Conservation (phyloP, 2,888 invertebrate species). For the Linnaemya tessellans region DNA sequence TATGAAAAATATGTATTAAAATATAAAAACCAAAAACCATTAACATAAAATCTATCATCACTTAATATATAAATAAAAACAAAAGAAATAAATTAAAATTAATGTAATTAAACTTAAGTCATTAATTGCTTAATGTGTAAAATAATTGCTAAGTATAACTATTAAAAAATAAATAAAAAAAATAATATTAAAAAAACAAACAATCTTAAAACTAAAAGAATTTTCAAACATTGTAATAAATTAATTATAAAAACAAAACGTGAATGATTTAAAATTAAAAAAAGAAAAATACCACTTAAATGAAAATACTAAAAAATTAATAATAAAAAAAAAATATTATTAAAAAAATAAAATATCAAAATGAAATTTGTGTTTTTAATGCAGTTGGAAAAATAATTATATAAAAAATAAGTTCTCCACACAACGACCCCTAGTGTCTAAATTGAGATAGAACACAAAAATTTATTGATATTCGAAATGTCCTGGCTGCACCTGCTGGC, state of each 20-base stretch:
- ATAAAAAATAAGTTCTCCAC: no score
- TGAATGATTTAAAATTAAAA: slow-evolving; percentile 66
- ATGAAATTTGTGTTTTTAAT: neutral
- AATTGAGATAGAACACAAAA: no score
- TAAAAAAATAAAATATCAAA: slow-evolving; percentile 68
- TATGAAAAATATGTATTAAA: slow-evolving; percentile 77
- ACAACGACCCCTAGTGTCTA: no score
- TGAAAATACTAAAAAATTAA: slow-evolving; percentile 62
- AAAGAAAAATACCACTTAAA: slow-evolving; percentile 63
- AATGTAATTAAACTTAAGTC: slow-evolving; percentile 62
- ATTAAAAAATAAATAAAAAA: slow-evolving; percentile 47
- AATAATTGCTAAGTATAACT: slow-evolving; percentile 72
- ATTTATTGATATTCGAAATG: no score
- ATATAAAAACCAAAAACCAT: slow-evolving; percentile 32
- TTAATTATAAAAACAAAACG: slow-evolving; percentile 75
- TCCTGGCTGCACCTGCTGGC: no score
- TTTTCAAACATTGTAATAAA: slow-evolving; percentile 82
- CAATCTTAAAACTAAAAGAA: slow-evolving; percentile 73
- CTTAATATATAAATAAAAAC: slow-evolving; percentile 53
- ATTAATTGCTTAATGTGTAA: slow-evolving; percentile 71
- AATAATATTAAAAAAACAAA: slow-evolving; percentile 8
- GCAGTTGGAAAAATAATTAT: no score
- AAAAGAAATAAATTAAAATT: slow-evolving; percentile 60
- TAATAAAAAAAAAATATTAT: slow-evolving; percentile 70
- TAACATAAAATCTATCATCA: slow-evolving; percentile 66